These are phyloP conservation scores for Paramormyrops kingsleyae DNA, from an alignment of 2,113 vertebrate genomes.

Conservation along the genomic window DNA sequence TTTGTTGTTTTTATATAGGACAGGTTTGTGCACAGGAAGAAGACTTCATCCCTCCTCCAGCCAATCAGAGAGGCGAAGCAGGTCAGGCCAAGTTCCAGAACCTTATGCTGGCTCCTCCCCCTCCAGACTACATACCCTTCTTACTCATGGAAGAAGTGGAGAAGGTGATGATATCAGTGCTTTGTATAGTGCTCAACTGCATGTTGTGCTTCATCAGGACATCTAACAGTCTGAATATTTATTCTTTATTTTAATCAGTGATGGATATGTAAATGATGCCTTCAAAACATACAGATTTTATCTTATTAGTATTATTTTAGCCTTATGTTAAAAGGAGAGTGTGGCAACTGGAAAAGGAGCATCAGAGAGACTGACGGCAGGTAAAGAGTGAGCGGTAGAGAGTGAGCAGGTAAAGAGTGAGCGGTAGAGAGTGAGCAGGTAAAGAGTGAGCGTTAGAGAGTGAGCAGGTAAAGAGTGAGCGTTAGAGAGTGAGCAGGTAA, in stretches of 20 bases:
- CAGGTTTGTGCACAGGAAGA: neutral
- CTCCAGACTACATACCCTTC: conserved; percentile 19
- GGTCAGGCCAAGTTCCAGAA: conserved; percentile 37
- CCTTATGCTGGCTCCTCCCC: conserved; percentile 38
- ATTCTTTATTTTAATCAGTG: neutral
- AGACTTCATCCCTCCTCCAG: neutral
- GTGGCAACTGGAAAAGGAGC: no score
- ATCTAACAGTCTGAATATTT: neutral
- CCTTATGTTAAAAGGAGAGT: neutral
- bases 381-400: no score
- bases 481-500: no score
- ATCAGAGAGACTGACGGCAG: no score
- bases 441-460: no score
- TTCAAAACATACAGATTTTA: neutral
- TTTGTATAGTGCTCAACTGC: neutral
- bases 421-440: no score
- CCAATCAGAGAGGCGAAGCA: conserved; percentile 18
- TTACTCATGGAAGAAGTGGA: conserved; percentile 20
- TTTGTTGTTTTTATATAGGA: neutral
- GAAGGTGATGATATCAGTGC: conserved; percentile 34
- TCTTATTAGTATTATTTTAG: neutral
- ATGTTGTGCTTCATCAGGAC: neutral
- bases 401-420: no score
- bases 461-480: no score
- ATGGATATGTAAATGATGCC: neutral